These are phyloP conservation scores for Phortica magna DNA, from an alignment of 2,888 invertebrate genomes.

Conservation along the genomic window DNA sequence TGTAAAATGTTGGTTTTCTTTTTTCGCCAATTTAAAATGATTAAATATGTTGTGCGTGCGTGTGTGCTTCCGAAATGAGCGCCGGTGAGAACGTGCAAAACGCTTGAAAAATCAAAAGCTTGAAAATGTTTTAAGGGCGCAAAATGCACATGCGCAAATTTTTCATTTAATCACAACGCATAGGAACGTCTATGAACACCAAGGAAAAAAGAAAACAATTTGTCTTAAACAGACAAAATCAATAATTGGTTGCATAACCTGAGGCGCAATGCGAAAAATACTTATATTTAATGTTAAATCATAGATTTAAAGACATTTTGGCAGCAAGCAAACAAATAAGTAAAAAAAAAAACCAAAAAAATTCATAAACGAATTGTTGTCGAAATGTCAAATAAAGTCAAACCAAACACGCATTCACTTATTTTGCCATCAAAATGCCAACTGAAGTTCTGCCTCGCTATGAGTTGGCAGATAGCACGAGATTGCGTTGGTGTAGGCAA, in stretches of 20 bases:
- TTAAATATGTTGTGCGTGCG: slow-evolving; percentile 34
- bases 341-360: neutral
- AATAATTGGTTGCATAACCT: neutral
- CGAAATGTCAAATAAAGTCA: neutral
- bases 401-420: slow-evolving; percentile 66
- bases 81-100: too few relatives aligned
- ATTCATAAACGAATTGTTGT: neutral
- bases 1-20: neutral
- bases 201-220: neutral
- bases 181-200: too few relatives aligned
- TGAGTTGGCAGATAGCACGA: too few relatives aligned
- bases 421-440: slow-evolving; percentile 67
- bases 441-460: slow-evolving; percentile 39
- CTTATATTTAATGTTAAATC: too few relatives aligned
- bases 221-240: slow-evolving; percentile 6
- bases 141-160: too few relatives aligned
- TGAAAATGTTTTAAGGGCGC: neutral
- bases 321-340: neutral
- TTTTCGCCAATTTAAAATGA: neutral
- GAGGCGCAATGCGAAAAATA: too few relatives aligned
- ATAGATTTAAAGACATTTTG: too few relatives aligned
- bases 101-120: slow-evolving; percentile 67
- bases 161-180: too few relatives aligned
- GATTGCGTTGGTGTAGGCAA: too few relatives aligned
- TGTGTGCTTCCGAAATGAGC: slow-evolving; percentile 17